A percentile compares a stretch with the other conserved stretches of the same genome.
Evolutionary conservation across 2,888 invertebrate species (phyloP).

Genomic region (Anodontia alba): DNA sequence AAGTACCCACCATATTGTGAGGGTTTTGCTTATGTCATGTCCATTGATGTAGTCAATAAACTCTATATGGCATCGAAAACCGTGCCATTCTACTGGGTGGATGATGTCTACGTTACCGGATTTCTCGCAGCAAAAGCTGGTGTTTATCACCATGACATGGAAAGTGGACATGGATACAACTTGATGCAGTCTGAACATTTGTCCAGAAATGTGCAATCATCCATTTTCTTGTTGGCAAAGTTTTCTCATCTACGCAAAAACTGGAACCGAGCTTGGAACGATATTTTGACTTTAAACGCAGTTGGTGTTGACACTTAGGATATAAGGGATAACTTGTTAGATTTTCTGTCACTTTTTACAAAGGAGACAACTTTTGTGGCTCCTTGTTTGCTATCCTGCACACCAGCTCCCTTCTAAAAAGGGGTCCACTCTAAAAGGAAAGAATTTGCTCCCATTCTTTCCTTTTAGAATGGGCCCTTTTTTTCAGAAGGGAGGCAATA

Average conservation of each 20-base stretch:
- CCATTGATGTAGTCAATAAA: slow-evolving; percentile 51
- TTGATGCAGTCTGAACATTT: slow-evolving; percentile 43
- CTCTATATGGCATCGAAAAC: slow-evolving; percentile 57
- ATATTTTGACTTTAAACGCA: slow-evolving; percentile 32
- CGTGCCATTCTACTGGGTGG: slow-evolving; percentile 72
- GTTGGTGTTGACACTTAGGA: neutral
- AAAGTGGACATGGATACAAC: slow-evolving; percentile 47
- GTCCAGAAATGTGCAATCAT: slow-evolving; percentile 41
- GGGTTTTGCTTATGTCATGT: slow-evolving; percentile 72
- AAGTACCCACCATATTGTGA: slow-evolving; percentile 76
- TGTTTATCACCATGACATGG: slow-evolving; percentile 48
- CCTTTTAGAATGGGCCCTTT: too few species aligned
- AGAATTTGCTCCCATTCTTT: too few species aligned
- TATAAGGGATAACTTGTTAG: neutral
- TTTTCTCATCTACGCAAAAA: slow-evolving; percentile 41
- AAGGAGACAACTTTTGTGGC: too few species aligned
- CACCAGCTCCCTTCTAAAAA: too few species aligned
- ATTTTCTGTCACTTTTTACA: too few species aligned
- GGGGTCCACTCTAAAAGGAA: too few species aligned
- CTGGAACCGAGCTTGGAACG: slow-evolving; percentile 55
- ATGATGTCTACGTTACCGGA: slow-evolving; percentile 78
- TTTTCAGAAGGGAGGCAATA: too few species aligned
- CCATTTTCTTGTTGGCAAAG: slow-evolving; percentile 61
- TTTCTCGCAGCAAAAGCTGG: slow-evolving; percentile 63
- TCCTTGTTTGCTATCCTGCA: too few species aligned